A percentile compares a stretch with the other conserved stretches of the same genome.
phyloP scores from a whole-genome alignment of 2,888 invertebrate genomes.

The Meteorus colon region DNA sequence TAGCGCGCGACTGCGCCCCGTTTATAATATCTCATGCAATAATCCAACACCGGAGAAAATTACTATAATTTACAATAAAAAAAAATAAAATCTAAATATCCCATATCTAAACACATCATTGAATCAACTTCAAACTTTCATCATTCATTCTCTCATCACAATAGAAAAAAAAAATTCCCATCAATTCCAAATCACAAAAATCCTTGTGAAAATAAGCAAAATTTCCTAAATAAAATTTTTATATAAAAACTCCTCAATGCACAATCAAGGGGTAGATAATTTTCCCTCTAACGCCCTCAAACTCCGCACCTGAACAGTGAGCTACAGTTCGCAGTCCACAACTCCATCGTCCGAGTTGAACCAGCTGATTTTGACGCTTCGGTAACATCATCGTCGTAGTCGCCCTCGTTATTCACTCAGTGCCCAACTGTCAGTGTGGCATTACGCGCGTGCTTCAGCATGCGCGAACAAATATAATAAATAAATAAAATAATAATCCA shows the following conservation, averaged over 20 bases:
- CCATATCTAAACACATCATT: background rate
- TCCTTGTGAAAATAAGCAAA: no score
- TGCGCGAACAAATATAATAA: background rate
- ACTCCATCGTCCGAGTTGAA: background rate
- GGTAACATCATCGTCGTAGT: background rate
- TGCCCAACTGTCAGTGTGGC: background rate
- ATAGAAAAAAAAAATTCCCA: background rate
- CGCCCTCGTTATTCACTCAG: constrained; percentile 1
- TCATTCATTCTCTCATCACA: background rate
- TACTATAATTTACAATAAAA: background rate
- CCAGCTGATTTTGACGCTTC: constrained; percentile 3
- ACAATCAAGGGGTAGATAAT: background rate
- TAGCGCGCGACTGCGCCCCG: background rate
- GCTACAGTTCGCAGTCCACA: background rate
- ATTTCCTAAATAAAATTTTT: no score
- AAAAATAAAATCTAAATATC: background rate
- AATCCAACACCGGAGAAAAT: no score
- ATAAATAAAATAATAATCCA: background rate
- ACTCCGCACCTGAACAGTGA: background rate
- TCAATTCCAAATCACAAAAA: no score
- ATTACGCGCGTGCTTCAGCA: background rate
- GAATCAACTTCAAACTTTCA: background rate
- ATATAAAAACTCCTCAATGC: no score
- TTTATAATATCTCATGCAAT: background rate
- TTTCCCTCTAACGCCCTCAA: background rate